Evolutionary conservation across 2,113 vertebrate genomes (phyloP).

Genomic region (Xyliphius kryptos): DNA sequence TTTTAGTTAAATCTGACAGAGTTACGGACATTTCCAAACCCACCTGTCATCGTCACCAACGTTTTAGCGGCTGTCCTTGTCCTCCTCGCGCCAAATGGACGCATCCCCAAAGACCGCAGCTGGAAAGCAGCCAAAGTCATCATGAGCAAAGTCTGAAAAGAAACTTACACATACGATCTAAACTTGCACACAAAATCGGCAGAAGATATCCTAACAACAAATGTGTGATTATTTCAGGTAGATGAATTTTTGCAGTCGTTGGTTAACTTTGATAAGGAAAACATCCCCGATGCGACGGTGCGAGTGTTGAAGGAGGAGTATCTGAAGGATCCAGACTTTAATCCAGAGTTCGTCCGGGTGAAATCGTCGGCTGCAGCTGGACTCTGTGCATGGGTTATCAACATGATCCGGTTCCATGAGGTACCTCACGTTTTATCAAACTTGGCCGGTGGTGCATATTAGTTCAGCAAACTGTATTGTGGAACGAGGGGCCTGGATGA

Average conservation of each 20-base stretch:
- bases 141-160: conserved; percentile 55
- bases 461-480: no score
- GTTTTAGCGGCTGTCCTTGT: conserved; percentile 56
- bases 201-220: not conserved
- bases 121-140: conserved; percentile 69
- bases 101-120: conserved; percentile 65
- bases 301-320: conserved; percentile 63
- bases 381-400: conserved; percentile 65
- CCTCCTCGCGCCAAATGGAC: conserved; percentile 56
- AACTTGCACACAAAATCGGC: not conserved
- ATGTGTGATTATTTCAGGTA: conserved; percentile 47
- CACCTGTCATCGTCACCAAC: conserved; percentile 55
- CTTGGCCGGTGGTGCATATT: no score
- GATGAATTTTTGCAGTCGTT: conserved; percentile 65
- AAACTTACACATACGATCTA: not conserved
- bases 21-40: conserved; percentile 64
- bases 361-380: conserved; percentile 68
- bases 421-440: conserved; percentile 25
- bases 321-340: conserved; percentile 69
- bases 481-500: no score
- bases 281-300: conserved; percentile 60
- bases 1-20: conserved; percentile 66
- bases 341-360: conserved; percentile 67
- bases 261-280: conserved; percentile 72
- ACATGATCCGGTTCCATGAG: conserved; percentile 68